Base-by-base conservation (phyloP, 2,113 vertebrate species). In the Sorex araneus region DNA sequence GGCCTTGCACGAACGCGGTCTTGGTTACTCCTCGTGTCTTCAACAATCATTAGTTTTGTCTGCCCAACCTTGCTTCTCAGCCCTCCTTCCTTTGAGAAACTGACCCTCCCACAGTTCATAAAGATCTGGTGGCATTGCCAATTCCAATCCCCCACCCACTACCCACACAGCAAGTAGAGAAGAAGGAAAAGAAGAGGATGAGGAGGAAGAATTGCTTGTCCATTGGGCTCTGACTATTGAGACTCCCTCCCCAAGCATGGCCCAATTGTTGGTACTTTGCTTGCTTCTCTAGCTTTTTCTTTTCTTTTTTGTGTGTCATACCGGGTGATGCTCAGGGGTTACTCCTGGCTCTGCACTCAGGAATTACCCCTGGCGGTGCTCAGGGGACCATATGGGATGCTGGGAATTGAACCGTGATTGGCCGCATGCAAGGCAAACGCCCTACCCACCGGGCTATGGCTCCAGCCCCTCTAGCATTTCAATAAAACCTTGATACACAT, bases 401-500 rank as follows among this genome's bases (percentile, higher is more conserved):
- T n/a, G n/a, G n/a, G n/a, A n/a, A n/a, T n/a, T n/a, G n/a, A n/a
- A n/a, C n/a, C n/a, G n/a, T n/a, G n/a, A n/a, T n/a, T n/a, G n/a
- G n/a, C n/a, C n/a, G n/a, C n/a, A n/a, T n/a, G n/a, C n/a, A n/a
- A n/a, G n/a, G n/a, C n/a, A n/a, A n/a, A n/a, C n/a, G n/a, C n/a
- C n/a, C n/a, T n/a, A n/a, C n/a, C n/a, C n/a, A n/a, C n/a, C n/a
- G n/a, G n/a, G n/a, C n/a, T n/a, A n/a, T n/a, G n/a, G n/a, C n/a
- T n/a, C n/a, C n/a, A n/a, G n/a, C n/a, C 13, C 13, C 19, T 43
- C 27, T 84, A 40, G 40, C 7, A 4, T 40, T 40, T 21, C 36
- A 80, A 67, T 50, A 91, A 81, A 85, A 82, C 18, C 87, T 92
- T 27, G 63, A 86, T n/a, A n/a, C 47, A 79, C 87, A n/a, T 93